phyloP scores from a whole-genome alignment of 2,888 invertebrate genomes.

The Lepidocyrtinus sp. region DNA sequence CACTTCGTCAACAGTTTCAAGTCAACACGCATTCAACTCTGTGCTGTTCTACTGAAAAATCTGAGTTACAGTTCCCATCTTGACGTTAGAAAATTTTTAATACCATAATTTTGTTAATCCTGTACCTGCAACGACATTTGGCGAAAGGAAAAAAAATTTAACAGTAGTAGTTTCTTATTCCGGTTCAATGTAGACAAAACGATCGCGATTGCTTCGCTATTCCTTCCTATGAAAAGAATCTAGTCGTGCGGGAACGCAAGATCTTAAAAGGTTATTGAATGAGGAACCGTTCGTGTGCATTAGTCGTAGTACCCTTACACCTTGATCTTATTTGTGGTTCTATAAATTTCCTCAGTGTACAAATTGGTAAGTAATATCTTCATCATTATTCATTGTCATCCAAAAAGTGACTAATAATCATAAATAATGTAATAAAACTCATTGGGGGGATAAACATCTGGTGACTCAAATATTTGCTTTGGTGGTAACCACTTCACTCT shows the following conservation, averaged over 20 bases:
- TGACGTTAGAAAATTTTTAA: neutral
- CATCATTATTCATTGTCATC: no score
- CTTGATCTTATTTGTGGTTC: neutral
- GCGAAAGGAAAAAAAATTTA: no score
- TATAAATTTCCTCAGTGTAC: no score
- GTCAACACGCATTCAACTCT: neutral
- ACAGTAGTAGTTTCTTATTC: no score
- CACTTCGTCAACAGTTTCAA: neutral
- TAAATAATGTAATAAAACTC: no score
- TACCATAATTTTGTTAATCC: neutral
- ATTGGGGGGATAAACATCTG: no score
- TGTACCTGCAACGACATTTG: no score
- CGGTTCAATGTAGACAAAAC: neutral
- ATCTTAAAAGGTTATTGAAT: neutral
- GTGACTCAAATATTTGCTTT: no score
- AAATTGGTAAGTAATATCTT: no score
- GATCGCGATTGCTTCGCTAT: neutral
- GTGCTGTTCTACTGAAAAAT: neutral
- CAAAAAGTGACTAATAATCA: no score
- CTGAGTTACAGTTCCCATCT: neutral
- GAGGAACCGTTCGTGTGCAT: neutral
- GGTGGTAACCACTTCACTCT: no score
- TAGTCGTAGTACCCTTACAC: neutral
- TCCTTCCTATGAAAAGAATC: slow-evolving; percentile 13
- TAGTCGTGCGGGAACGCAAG: neutral